Percentiles rank a stretch among this genome's conserved stretches.
Conservation (phyloP, 2,113 vertebrate species). For the Myrmecobius fasciatus region DNA sequence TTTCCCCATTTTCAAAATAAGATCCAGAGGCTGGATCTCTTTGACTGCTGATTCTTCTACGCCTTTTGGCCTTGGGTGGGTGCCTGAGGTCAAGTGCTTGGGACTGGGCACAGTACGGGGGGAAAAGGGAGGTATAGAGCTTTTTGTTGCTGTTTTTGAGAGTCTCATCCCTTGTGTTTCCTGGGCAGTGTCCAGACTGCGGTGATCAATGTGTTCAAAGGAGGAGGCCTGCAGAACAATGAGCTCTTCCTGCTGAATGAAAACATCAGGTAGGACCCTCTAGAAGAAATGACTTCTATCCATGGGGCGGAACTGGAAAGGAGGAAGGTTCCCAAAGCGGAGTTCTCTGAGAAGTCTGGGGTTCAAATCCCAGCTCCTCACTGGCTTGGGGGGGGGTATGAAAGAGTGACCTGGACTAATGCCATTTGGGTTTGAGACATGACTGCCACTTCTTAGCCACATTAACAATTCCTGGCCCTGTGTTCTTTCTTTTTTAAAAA, state of each 20-base stretch:
- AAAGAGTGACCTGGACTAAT: neutral
- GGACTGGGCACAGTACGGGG: neutral
- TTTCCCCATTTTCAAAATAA: no score
- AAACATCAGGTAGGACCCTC: constrained; percentile 91
- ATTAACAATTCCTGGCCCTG: neutral
- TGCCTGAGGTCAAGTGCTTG: neutral
- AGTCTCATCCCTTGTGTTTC: constrained; percentile 70
- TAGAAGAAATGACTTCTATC: no score
- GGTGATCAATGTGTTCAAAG: constrained; percentile 96
- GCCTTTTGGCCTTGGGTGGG: no score
- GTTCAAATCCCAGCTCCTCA: neutral
- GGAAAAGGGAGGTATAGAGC: neutral
- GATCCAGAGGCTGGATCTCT: no score
- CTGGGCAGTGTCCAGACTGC: constrained; percentile 92
- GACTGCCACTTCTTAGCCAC: neutral
- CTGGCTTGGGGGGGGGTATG: neutral
- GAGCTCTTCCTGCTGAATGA: constrained; percentile 95
- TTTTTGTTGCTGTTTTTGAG: constrained; percentile 26
- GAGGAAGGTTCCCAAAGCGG: fast-evolving
- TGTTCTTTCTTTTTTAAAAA: neutral
- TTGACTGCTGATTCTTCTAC: no score
- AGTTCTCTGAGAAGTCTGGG: neutral
- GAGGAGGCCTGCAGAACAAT: constrained; percentile 90
- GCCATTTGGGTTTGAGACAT: neutral
- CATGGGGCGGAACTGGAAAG: fast-evolving